A percentile compares a stretch with the other conserved stretches of the same genome.
These are phyloP conservation scores for Drosophila orena DNA, from an alignment of 1,140 invertebrate genomes.

Conservation along the genomic window DNA sequence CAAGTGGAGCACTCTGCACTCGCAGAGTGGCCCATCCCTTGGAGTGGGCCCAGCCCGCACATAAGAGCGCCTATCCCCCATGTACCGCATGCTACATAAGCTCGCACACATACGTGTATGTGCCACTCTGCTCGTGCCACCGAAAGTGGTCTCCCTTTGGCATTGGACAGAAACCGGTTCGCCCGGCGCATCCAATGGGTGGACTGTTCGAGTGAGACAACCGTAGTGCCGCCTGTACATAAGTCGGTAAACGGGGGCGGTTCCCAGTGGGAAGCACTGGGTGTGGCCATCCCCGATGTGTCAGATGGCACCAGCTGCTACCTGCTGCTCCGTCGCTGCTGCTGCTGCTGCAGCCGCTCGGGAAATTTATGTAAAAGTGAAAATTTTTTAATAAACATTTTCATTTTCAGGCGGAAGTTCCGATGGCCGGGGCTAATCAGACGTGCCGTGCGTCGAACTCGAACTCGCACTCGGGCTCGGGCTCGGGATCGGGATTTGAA, in stretches of 20 bases:
- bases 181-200: constrained; percentile 42
- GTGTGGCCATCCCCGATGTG: constrained; percentile 52
- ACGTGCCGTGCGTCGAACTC: constrained; percentile 35
- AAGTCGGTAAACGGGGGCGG: constrained; percentile 49
- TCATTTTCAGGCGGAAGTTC: constrained; percentile 76
- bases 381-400: constrained; percentile 82
- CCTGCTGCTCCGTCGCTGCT: constrained; percentile 33
- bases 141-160: constrained; percentile 49
- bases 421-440: constrained; percentile 60
- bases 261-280: constrained; percentile 36
- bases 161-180: constrained; percentile 72
- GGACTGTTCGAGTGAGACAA: constrained; percentile 55
- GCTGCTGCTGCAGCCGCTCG: constrained; percentile 7
- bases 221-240: constrained; percentile 50
- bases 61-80: constrained; percentile 20
- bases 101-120: constrained; percentile 4
- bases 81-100: constrained; percentile 22
- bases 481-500: constrained; percentile 14
- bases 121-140: constrained; percentile 29
- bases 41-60: constrained; percentile 19
- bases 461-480: no score
- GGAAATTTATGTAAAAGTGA: constrained; percentile 79
- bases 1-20: constrained; percentile 70
- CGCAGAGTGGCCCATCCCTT: constrained; percentile 36
- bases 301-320: constrained; percentile 59